These are phyloP conservation scores for Rhabdomys pumilio DNA, from an alignment of 2,797 vertebrate species.

Conservation along the genomic window DNA sequence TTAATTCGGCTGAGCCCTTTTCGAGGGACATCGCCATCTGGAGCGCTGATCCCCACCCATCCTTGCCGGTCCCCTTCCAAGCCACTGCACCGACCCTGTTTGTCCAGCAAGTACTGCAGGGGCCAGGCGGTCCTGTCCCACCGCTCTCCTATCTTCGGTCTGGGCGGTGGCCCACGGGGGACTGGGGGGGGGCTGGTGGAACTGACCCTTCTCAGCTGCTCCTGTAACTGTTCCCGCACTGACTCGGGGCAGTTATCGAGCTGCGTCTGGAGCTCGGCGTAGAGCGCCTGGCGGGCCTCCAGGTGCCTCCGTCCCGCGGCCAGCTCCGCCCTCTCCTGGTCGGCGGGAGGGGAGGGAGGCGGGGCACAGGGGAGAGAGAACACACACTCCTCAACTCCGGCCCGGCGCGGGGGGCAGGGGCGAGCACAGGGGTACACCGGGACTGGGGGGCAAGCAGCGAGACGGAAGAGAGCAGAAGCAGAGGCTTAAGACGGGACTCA, in stretches of 20 bases:
- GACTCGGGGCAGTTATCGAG: conserved; percentile 99
- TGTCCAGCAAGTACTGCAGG: conserved; percentile 74
- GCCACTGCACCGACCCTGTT: conserved; percentile 75
- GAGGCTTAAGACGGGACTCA: not conserved
- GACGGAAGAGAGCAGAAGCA: not conserved
- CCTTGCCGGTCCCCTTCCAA: conserved; percentile 61
- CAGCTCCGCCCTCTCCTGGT: conserved; percentile 98
- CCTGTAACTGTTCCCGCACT: conserved; percentile 96
- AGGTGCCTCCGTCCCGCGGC: conserved; percentile 96
- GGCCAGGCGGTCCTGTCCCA: conserved; percentile 79
- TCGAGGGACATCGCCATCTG: conserved; percentile 37
- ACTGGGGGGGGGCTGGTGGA: conserved; percentile 86
- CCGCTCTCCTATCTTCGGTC: conserved; percentile 76
- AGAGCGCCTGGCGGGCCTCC: conserved; percentile 95
- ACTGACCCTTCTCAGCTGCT: conserved; percentile 99
- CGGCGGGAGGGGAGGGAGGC: conserved; percentile 85
- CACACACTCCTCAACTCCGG: conserved; percentile 91
- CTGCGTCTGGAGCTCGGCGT: conserved; percentile 97
- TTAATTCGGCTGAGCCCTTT: conserved; percentile 67
- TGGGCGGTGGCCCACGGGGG: conserved; percentile 78
- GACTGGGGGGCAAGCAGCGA: not conserved
- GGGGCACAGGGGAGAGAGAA: conserved; percentile 82
- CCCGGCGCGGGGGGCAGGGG: conserved; percentile 84
- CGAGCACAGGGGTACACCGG: not conserved
- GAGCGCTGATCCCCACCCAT: conserved; percentile 18